Evolutionary conservation across 2,113 vertebrate genomes (phyloP).

Genomic region (Xiphophorus maculatus): DNA sequence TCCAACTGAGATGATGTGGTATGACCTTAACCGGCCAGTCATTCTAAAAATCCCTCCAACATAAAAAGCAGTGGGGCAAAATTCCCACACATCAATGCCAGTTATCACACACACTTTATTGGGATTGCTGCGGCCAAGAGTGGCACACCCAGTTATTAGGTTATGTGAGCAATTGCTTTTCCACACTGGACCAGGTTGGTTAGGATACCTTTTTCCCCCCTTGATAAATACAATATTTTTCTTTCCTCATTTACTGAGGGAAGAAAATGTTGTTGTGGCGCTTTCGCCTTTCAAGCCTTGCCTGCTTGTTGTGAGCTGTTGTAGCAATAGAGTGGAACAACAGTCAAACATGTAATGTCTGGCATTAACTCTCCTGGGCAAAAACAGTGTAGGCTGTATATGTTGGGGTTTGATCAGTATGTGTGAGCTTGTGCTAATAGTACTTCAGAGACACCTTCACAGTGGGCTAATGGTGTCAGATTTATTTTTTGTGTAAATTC

Average conservation of each 20-base stretch:
- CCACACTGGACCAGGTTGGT: background rate
- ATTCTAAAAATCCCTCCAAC: no score
- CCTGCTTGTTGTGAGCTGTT: conserved; percentile 9
- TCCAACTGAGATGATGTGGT: no score
- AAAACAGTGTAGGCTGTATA: conserved; percentile 13
- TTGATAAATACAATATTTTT: background rate
- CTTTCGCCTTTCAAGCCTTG: conserved; percentile 35
- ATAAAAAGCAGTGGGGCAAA: no score
- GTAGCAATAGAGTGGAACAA: background rate
- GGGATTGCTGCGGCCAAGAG: no score
- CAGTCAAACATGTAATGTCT: conserved; percentile 26
- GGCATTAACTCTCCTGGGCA: conserved; percentile 12
- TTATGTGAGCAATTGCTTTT: no score
- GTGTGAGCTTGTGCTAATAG: background rate
- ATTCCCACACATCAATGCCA: no score
- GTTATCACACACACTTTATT: no score
- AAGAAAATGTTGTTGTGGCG: conserved; percentile 20
- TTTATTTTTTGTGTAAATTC: background rate
- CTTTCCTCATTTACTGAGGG: conserved; percentile 2
- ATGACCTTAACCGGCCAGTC: no score
- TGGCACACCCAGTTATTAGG: no score
- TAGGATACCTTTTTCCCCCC: background rate
- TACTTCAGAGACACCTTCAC: conserved; percentile 12
- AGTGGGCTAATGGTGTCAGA: conserved; percentile 12
- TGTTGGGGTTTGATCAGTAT: conserved; percentile 12